Evolutionary conservation across 2,113 vertebrate species (phyloP).

Genomic region (Alethe castanea): DNA sequence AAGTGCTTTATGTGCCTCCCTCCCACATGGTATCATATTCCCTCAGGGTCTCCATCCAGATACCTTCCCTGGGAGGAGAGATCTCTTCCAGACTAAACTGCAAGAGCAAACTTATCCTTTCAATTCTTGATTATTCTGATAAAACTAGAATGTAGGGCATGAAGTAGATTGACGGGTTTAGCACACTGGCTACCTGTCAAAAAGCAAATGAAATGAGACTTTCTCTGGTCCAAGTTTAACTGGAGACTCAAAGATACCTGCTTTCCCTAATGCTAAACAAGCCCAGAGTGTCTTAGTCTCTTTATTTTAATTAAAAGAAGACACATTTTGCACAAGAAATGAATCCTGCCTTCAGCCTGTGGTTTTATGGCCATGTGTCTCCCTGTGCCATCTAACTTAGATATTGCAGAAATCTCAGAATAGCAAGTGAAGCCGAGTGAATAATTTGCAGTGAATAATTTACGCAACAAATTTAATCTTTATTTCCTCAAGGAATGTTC

Average conservation of each 20-base stretch:
- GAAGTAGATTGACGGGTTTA: not conserved
- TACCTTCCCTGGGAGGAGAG: not conserved
- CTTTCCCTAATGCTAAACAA: not conserved
- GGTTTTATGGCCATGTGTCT: not conserved
- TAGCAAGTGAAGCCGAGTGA: slow-evolving; percentile 11
- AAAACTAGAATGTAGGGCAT: not conserved
- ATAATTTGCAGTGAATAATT: slow-evolving; percentile 59
- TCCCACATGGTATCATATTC: not conserved
- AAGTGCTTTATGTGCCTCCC: not conserved
- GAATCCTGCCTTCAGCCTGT: not conserved
- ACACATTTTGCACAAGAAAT: not conserved
- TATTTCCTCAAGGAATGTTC: slow-evolving; percentile 50
- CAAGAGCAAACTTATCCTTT: not conserved
- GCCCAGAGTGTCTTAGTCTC: not conserved
- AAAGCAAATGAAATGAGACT: not conserved
- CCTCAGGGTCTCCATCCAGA: not conserved
- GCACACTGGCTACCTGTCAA: not conserved
- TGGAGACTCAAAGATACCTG: not conserved
- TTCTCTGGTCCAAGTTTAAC: not conserved
- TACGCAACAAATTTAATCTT: slow-evolving; percentile 41
- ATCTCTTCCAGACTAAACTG: not conserved
- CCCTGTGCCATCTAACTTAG: not conserved
- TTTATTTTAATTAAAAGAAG: not conserved
- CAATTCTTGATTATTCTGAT: not conserved
- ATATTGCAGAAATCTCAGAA: slow-evolving; percentile 26